Conservation (phyloP, 2,888 invertebrate genomes). For the Cetonia aurata region DNA sequence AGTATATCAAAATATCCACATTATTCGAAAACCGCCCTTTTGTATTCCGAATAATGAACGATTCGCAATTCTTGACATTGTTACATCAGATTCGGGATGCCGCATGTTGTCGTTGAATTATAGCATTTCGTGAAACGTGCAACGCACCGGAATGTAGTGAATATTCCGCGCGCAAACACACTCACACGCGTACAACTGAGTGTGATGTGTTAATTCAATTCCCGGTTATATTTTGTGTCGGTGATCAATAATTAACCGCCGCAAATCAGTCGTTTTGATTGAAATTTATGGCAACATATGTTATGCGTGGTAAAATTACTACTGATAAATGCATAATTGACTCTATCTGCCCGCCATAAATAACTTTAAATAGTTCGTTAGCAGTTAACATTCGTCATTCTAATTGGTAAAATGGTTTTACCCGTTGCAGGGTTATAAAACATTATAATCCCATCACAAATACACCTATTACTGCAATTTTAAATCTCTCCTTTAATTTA, state of each 20-base stretch:
- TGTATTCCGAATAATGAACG: background rate
- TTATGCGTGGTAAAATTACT: conserved; percentile 42
- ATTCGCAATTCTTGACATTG: background rate
- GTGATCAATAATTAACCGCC: conserved; percentile 48
- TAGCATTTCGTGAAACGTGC: conserved; percentile 30
- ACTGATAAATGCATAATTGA: conserved; percentile 40
- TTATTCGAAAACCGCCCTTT: no score
- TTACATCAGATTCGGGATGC: background rate
- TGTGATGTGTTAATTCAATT: conserved; percentile 46
- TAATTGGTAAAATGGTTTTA: conserved; percentile 36
- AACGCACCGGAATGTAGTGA: conserved; percentile 16
- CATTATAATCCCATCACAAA: conserved; percentile 28
- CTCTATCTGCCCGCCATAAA: conserved; percentile 36
- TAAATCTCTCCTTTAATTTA: no score
- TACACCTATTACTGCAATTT: background rate
- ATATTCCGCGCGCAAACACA: background rate
- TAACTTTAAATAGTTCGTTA: conserved; percentile 41
- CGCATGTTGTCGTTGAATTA: conserved; percentile 32
- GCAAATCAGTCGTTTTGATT: conserved; percentile 48
- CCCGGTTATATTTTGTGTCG: conserved; percentile 43
- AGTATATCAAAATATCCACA: no score
- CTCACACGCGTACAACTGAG: background rate
- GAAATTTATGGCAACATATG: conserved; percentile 48
- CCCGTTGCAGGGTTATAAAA: conserved; percentile 18
- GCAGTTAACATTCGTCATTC: conserved; percentile 39